Conservation (phyloP, 2,797 vertebrate genomes). For the Poliocrania exsul region DNA sequence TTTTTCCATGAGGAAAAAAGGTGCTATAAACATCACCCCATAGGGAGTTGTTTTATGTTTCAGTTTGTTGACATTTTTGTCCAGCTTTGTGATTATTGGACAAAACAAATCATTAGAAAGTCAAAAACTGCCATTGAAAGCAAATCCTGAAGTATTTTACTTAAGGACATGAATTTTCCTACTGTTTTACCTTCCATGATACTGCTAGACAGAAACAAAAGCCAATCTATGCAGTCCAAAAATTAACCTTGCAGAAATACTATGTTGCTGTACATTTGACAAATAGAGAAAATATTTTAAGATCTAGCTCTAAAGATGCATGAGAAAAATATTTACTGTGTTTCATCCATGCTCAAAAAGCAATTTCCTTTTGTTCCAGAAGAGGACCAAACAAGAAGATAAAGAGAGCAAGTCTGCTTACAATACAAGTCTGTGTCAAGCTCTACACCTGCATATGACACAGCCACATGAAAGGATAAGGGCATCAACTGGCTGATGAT, state of each 20-base stretch:
- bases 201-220: not conserved
- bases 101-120: not conserved
- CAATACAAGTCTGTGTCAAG: not conserved
- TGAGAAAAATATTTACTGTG: not conserved
- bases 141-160: not conserved
- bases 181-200: not conserved
- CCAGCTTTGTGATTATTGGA: not conserved
- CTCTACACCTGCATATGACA: not conserved
- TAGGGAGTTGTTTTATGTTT: not conserved
- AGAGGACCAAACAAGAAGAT: not conserved
- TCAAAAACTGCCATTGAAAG: not conserved
- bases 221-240: not conserved
- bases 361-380: not conserved
- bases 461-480: not conserved
- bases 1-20: not conserved
- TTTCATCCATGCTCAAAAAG: not conserved
- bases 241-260: not conserved
- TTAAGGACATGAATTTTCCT: not conserved
- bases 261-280: not conserved
- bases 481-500: conserved; percentile 39
- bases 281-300: not conserved
- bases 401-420: not conserved
- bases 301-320: not conserved
- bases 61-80: not conserved
- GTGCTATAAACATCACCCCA: not conserved